Percentiles rank a stretch among this genome's conserved stretches.
These are phyloP conservation scores for Forbesichthys papilliferus DNA, from an alignment of 2,113 vertebrate species.

Conservation along the genomic window DNA sequence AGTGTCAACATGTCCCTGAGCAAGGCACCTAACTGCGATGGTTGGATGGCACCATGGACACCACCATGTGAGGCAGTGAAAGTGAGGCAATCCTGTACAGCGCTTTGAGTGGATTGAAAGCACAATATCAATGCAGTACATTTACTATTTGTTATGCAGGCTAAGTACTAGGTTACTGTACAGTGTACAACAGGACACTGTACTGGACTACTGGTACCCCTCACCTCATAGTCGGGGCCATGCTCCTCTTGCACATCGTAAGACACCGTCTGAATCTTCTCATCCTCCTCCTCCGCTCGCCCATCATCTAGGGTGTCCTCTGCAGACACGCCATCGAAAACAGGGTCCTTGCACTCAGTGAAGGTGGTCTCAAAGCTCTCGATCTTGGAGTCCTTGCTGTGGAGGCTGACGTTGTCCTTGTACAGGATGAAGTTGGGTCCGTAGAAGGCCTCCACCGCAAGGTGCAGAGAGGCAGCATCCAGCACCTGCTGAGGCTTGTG, in stretches of 20 bases:
- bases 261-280: constrained; percentile 87
- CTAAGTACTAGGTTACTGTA: no score
- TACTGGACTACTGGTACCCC: neutral
- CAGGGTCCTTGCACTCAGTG: constrained; percentile 78
- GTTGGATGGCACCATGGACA: no score
- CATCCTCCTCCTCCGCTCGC: constrained; percentile 78
- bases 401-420: constrained; percentile 80
- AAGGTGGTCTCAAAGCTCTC: constrained; percentile 91
- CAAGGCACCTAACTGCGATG: no score
- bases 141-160: no score
- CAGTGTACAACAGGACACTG: no score
- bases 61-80: no score
- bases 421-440: constrained; percentile 85
- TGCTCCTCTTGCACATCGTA: constrained; percentile 88
- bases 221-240: constrained; percentile 84
- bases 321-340: constrained; percentile 36
- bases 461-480: constrained; percentile 89
- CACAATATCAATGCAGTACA: no score
- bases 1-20: no score
- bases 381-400: constrained; percentile 82
- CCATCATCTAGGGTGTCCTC: constrained; percentile 48
- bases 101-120: no score
- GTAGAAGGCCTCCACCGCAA: constrained; percentile 89
- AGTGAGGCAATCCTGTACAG: no score
- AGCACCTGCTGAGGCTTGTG: constrained; percentile 84